These are phyloP conservation scores for Prionailurus bengalensis DNA, from an alignment of 2,113 vertebrate genomes.

Conservation along the genomic window DNA sequence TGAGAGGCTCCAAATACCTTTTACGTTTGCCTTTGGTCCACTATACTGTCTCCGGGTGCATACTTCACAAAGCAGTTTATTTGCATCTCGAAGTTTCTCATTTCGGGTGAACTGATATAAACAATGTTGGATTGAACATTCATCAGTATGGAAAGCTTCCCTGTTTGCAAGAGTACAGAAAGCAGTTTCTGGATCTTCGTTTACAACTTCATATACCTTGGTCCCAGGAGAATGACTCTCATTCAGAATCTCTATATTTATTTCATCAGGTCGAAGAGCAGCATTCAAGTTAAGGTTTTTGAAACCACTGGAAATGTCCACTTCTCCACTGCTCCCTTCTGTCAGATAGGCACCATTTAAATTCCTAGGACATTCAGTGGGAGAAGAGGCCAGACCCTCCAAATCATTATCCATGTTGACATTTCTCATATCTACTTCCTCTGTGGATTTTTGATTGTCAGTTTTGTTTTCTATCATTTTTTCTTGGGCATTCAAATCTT, in stretches of 20 bases:
- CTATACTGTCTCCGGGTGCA: constrained; percentile 90
- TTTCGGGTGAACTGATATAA: constrained; percentile 96
- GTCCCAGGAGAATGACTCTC: constrained; percentile 75
- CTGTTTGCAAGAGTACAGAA: constrained; percentile 93
- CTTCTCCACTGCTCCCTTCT: constrained; percentile 72
- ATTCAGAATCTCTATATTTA: constrained; percentile 74
- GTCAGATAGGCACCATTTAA: constrained; percentile 73
- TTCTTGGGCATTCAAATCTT: constrained; percentile 69
- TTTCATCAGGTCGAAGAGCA: constrained; percentile 82
- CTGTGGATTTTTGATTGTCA: constrained; percentile 69
- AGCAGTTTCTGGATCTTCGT: constrained; percentile 92
- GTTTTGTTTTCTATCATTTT: constrained; percentile 53
- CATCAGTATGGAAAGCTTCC: constrained; percentile 87
- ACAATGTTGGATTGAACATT: constrained; percentile 93
- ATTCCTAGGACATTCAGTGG: constrained; percentile 56
- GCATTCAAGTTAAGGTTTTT: constrained; percentile 88
- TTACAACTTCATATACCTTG: constrained; percentile 89
- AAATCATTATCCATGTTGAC: background rate
- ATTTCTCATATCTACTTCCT: constrained; percentile 61
- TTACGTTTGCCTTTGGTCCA: constrained; percentile 84
- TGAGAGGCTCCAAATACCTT: constrained; percentile 84
- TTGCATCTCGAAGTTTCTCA: constrained; percentile 93
- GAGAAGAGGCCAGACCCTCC: constrained; percentile 58
- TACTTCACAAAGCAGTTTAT: constrained; percentile 95
- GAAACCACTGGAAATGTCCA: constrained; percentile 86